Evolutionary conservation across 1,140 invertebrate genomes (phyloP), one percentile per base, ranked within the genome.

Genomic region (Episyrphus balteatus): DNA sequence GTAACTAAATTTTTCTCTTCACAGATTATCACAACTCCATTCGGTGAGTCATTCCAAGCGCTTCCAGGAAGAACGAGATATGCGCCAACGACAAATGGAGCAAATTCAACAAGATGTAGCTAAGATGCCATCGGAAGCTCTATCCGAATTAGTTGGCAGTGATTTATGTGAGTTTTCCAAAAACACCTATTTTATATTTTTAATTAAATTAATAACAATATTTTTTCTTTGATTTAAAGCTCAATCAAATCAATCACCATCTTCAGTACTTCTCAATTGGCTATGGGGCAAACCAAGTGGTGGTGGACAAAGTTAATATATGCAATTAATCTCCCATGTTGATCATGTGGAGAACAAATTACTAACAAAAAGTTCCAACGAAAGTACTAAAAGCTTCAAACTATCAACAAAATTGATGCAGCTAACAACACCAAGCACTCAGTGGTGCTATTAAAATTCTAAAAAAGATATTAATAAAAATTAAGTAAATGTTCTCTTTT

Each of bases 211-310:
- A 15, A 19, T 14, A 50, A 49, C 52, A 52, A 55, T 77, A 74
- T 48, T 69, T 11, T 21, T 46, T 26, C n/a, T 1, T 44, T 12
- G n/a, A n/a, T 33, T 39, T 19, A 17, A 9, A 86, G 83, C 81
- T 62, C 81, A 83, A 56, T 76, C 84, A 60, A 77, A 79, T 15
- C 82, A 84, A 65, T 84, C 81, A 59, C 82, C 84, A 39, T 81
- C 83, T 44, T 84, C 80, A 52, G 81, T 84, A 44, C 72, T 87
- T 15, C 66, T 86, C 53, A 84, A 86, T 66, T 86, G 84, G 84
- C 66, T 86, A 42, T 79, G 82, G 76, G 84, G 84, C 47, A 80
- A 77, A 8, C 18, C 14, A 26, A 37, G 30, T 30, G 12, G 30
- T 30, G 12, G 14, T 26, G 18, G 21, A 13, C 44, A 36, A 39